A percentile compares a stretch with the other conserved stretches of the same genome.
phyloP scores from a whole-genome alignment of 2,113 vertebrate genomes.

The Phylloscopus whistleri region DNA sequence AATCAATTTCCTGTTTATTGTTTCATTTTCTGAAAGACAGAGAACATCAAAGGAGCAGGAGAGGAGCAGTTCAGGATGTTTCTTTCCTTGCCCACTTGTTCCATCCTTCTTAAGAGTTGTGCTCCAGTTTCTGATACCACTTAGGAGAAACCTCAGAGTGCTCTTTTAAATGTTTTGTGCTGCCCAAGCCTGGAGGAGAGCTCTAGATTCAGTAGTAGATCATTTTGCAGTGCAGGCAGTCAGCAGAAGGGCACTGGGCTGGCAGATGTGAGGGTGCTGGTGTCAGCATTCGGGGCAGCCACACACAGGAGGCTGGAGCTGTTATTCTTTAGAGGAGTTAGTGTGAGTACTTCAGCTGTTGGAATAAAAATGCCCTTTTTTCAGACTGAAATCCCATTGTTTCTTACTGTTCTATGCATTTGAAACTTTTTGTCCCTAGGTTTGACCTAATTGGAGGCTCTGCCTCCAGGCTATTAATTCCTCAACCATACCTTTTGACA shows the following conservation, averaged over 20 bases:
- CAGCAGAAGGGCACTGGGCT: not conserved
- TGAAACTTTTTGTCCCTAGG: not conserved
- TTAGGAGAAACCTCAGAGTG: not conserved
- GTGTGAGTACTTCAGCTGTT: not conserved
- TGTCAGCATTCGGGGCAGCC: not conserved
- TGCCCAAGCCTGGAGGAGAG: not conserved
- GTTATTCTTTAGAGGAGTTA: not conserved
- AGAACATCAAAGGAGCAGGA: not conserved
- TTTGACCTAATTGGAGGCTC: constrained; percentile 37
- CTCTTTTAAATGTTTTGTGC: not conserved
- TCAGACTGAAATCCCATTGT: not conserved
- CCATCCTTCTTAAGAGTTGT: not conserved
- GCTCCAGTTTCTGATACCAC: not conserved
- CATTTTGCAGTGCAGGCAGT: not conserved
- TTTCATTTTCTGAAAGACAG: not conserved
- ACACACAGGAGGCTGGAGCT: not conserved
- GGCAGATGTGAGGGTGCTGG: not conserved
- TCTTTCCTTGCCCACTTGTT: not conserved
- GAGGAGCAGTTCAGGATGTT: not conserved
- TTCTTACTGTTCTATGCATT: not conserved
- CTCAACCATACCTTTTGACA: not conserved
- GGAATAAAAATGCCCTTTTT: not conserved
- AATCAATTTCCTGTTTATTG: not conserved
- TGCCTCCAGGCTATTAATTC: constrained; percentile 27
- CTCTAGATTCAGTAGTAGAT: not conserved